Percentiles rank a stretch among this genome's conserved stretches.
phyloP scores from a whole-genome alignment of 2,888 invertebrate genomes.

The Cataglyphis livida region DNA sequence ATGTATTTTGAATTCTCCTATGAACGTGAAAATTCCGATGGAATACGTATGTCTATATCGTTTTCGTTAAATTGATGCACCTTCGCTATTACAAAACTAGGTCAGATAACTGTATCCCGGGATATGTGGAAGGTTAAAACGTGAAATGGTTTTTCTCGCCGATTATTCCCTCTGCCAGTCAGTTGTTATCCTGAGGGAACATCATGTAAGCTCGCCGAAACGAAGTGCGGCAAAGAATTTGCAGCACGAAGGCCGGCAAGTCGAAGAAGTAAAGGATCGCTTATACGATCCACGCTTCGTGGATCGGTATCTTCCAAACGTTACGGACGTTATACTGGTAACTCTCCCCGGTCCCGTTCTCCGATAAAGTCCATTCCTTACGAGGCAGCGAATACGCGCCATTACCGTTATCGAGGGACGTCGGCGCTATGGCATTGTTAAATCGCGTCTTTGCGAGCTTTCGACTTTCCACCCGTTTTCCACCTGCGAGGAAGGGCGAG shows the following conservation, averaged over 20 bases:
- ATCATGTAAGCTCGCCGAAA: slow-evolving; percentile 44
- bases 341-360: slow-evolving; percentile 62
- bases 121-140: slow-evolving; percentile 8
- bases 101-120: slow-evolving; percentile 26
- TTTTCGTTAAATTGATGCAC: slow-evolving; percentile 4
- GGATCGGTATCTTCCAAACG: slow-evolving; percentile 70
- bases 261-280: slow-evolving; percentile 58
- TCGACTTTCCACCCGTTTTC: slow-evolving; percentile 54
- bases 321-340: slow-evolving; percentile 69
- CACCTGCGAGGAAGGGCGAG: background rate
- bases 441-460: slow-evolving; percentile 70
- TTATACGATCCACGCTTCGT: slow-evolving; percentile 65
- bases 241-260: slow-evolving; percentile 46
- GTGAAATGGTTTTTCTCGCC: slow-evolving; percentile 23
- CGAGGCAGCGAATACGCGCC: slow-evolving; percentile 64
- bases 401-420: slow-evolving; percentile 73
- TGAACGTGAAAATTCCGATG: background rate
- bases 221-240: slow-evolving; percentile 50
- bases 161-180: slow-evolving; percentile 28
- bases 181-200: slow-evolving; percentile 51
- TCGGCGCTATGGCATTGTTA: slow-evolving; percentile 61
- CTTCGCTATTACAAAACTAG: slow-evolving; percentile 12
- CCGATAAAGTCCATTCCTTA: slow-evolving; percentile 70
- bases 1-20: background rate
- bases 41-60: background rate